These are phyloP conservation scores for Nyctibius grandis DNA, from an alignment of 2,797 vertebrate genomes.

Conservation along the genomic window DNA sequence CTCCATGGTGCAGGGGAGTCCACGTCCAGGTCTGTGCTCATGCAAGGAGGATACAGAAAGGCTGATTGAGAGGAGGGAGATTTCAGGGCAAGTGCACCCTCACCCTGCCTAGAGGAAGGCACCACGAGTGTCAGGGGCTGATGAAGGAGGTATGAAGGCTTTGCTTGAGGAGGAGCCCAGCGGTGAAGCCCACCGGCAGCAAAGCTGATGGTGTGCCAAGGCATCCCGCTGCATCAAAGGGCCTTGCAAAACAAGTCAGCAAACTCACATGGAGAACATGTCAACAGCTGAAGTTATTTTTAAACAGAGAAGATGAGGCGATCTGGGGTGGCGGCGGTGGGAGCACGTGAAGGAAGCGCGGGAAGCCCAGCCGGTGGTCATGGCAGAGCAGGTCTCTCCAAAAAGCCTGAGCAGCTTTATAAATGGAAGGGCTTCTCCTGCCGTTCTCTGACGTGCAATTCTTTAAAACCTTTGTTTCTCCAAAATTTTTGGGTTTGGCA, in stretches of 20 bases:
- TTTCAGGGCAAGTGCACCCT: background rate
- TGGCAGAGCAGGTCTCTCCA: background rate
- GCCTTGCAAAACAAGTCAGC: background rate
- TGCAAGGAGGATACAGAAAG: background rate
- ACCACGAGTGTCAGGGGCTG: accelerated
- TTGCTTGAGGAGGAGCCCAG: background rate
- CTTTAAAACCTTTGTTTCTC: background rate
- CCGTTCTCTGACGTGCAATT: background rate
- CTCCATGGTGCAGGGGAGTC: background rate
- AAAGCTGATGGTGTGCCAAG: background rate
- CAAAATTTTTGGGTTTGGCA: background rate
- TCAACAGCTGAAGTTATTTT: background rate
- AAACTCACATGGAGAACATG: background rate
- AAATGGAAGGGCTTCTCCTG: background rate
- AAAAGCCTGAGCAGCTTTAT: background rate
- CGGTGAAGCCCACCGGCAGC: background rate
- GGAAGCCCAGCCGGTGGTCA: accelerated
- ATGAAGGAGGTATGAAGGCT: background rate
- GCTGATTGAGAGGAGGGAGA: background rate
- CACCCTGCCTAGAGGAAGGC: background rate
- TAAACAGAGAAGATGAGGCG: background rate
- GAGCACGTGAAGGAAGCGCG: background rate
- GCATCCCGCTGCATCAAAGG: background rate
- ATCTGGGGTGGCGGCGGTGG: accelerated
- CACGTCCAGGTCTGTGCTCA: accelerated